A percentile compares a stretch with the other conserved stretches of the same genome.
phyloP scores from a whole-genome alignment of 1,140 invertebrate species.

The Tetranychus cinnabarinus region DNA sequence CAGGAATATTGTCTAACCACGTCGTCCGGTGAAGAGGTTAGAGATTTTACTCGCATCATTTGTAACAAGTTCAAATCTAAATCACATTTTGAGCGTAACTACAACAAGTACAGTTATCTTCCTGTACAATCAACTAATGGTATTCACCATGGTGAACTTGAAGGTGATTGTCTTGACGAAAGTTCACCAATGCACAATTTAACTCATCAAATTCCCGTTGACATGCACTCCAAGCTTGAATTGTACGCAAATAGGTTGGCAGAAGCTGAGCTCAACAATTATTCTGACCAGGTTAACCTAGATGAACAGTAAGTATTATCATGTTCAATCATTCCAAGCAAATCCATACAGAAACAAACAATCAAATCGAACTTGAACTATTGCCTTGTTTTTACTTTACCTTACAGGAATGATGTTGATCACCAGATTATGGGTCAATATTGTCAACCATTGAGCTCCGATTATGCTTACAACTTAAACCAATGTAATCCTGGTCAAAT shows the following conservation, averaged over 20 bases:
- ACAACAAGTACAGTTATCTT: constrained; percentile 82
- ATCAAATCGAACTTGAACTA: too few relatives aligned
- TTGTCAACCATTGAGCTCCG: neutral
- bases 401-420: neutral
- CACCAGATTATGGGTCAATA: neutral
- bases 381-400: too few relatives aligned
- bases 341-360: neutral
- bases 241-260: constrained; percentile 73
- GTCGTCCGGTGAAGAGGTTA: constrained; percentile 91
- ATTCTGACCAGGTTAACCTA: constrained; percentile 21
- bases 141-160: constrained; percentile 30
- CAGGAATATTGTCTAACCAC: constrained; percentile 98
- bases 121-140: constrained; percentile 88
- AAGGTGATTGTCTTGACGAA: constrained; percentile 54
- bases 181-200: constrained; percentile 31
- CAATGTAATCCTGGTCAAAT: constrained; percentile 38
- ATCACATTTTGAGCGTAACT: constrained; percentile 50
- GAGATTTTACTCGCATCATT: constrained; percentile 89
- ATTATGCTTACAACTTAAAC: neutral
- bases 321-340: neutral
- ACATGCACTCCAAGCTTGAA: constrained; percentile 79
- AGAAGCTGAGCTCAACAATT: constrained; percentile 51
- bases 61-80: constrained; percentile 97
- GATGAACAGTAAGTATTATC: neutral
- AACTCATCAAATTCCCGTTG: constrained; percentile 32